phyloP scores from a whole-genome alignment of 2,888 invertebrate genomes.

The Exocentrus adspersus region DNA sequence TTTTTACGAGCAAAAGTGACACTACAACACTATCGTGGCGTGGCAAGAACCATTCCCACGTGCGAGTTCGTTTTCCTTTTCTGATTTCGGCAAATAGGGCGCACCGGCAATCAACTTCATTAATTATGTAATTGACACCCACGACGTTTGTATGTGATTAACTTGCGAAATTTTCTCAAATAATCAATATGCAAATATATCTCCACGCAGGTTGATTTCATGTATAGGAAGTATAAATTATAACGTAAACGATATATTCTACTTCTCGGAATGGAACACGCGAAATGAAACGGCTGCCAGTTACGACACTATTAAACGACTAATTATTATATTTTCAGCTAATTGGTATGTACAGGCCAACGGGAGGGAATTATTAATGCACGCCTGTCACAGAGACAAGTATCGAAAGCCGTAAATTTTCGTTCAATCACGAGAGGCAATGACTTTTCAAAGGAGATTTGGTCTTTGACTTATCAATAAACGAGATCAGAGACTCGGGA shows the following conservation, averaged over 20 bases:
- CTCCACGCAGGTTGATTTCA: slow-evolving; percentile 28
- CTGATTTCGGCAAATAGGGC: not conserved
- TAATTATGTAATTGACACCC: slow-evolving; percentile 39
- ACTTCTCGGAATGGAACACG: slow-evolving; percentile 28
- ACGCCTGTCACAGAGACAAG: not conserved
- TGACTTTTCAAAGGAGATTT: too few relatives aligned
- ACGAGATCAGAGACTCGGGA: too few relatives aligned
- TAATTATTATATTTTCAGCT: slow-evolving; percentile 29
- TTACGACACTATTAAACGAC: slow-evolving; percentile 28
- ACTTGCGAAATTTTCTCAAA: slow-evolving; percentile 34
- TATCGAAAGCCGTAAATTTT: slow-evolving; percentile 5
- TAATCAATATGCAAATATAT: slow-evolving; percentile 35
- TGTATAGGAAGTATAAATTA: slow-evolving; percentile 37
- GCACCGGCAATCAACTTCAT: not conserved
- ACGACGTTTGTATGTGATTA: slow-evolving; percentile 23
- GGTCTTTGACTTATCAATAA: not conserved
- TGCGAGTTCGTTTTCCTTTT: not conserved
- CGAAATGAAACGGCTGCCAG: slow-evolving; percentile 18
- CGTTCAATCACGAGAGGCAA: not conserved
- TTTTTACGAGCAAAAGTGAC: too few relatives aligned
- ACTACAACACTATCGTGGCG: too few relatives aligned
- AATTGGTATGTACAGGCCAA: slow-evolving; percentile 26
- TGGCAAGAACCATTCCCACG: not conserved
- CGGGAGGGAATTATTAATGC: slow-evolving; percentile 15
- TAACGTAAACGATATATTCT: slow-evolving; percentile 25